A percentile compares a stretch with the other conserved stretches of the same genome.
These are phyloP conservation scores for Hippocampus mohnikei DNA, from an alignment of 2,113 vertebrate genomes.

Conservation along the genomic window DNA sequence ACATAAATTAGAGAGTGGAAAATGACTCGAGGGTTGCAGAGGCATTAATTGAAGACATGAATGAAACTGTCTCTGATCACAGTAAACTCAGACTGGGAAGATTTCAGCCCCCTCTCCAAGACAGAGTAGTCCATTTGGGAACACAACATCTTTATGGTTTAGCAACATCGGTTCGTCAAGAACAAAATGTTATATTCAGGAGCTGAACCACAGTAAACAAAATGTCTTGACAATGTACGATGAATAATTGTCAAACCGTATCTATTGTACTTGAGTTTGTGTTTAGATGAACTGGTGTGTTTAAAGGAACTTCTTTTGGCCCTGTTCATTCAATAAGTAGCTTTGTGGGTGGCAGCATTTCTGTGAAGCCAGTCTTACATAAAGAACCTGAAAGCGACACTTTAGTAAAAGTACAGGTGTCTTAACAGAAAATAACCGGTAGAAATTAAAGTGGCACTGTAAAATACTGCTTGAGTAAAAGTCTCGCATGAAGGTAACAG, in stretches of 20 bases:
- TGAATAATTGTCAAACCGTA: background rate
- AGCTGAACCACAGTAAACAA: conserved; percentile 5
- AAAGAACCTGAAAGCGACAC: background rate
- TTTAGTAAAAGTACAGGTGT: background rate
- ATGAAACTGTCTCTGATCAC: conserved; percentile 72
- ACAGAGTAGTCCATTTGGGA: conserved; percentile 1
- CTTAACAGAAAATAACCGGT: background rate
- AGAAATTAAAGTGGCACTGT: background rate
- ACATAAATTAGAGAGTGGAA: conserved; percentile 82
- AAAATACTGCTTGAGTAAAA: background rate
- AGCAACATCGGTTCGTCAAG: conserved; percentile 13
- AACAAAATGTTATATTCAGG: conserved; percentile 12
- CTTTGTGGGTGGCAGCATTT: conserved; percentile 50
- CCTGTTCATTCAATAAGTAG: conserved; percentile 33
- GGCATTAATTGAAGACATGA: conserved; percentile 74
- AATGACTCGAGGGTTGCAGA: conserved; percentile 75
- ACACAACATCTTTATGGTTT: conserved; percentile 12
- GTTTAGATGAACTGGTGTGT: conserved; percentile 11
- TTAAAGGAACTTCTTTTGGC: conserved; percentile 13
- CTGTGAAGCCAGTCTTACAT: conserved; percentile 4
- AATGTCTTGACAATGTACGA: background rate
- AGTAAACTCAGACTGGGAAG: conserved; percentile 48
- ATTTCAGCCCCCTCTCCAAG: conserved; percentile 45
- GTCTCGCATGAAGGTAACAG: no score
- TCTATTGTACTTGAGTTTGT: conserved; percentile 14